phyloP scores from a whole-genome alignment of 92 coral and sea anemone species.

The Epizoanthus fatuus region DNA sequence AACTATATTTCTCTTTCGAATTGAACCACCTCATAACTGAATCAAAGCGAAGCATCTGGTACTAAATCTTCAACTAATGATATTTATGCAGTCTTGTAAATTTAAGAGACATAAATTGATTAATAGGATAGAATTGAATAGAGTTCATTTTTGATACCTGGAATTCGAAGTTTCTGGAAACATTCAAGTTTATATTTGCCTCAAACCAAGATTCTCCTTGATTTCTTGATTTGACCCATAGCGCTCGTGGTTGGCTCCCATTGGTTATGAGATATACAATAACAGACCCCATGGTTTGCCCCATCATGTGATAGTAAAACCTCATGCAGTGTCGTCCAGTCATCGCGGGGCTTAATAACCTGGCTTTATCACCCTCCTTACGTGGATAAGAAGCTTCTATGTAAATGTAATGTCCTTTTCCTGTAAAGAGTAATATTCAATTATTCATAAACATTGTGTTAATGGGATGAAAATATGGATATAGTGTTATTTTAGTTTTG shows the following conservation, averaged over 20 bases:
- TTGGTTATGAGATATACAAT: background rate
- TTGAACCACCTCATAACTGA: no score
- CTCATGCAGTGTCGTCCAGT: slow-evolving; percentile 23
- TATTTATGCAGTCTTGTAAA: background rate
- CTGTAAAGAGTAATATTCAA: background rate
- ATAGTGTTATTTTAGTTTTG: no score
- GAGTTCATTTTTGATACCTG: background rate
- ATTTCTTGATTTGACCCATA: slow-evolving; percentile 31
- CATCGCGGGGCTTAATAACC: slow-evolving; percentile 11
- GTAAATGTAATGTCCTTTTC: slow-evolving; percentile 27
- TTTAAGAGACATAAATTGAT: background rate
- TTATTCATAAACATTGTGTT: background rate
- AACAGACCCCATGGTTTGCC: slow-evolving; percentile 25
- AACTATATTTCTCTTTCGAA: no score
- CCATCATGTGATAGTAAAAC: slow-evolving; percentile 29
- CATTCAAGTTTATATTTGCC: slow-evolving; percentile 13
- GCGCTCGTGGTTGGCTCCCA: slow-evolving; percentile 15
- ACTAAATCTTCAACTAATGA: no score
- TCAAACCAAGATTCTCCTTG: slow-evolving; percentile 7
- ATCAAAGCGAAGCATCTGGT: no score
- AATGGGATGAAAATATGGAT: no score
- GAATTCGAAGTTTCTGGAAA: background rate
- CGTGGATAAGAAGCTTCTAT: background rate
- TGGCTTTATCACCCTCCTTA: slow-evolving; percentile 11
- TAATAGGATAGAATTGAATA: background rate